Conservation (phyloP, 2,113 vertebrate species). For the Upupa epops region DNA sequence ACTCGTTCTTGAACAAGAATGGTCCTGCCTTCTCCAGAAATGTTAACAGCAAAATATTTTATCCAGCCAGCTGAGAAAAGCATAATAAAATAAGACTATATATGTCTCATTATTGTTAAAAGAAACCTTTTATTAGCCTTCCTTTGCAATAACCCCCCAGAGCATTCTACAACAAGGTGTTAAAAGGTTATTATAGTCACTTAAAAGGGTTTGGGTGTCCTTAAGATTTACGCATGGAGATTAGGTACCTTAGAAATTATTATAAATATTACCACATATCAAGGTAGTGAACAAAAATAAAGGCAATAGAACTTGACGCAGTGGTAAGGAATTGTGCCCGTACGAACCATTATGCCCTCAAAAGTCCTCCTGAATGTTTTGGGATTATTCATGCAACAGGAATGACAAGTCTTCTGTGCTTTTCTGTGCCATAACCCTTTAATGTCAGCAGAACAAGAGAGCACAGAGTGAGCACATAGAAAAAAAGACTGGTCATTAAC, state of each 20-base stretch:
- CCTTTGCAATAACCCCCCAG: background rate
- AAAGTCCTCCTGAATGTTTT: background rate
- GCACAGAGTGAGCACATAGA: background rate
- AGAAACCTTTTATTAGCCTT: background rate
- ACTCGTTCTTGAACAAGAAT: background rate
- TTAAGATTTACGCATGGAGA: background rate
- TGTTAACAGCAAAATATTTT: background rate
- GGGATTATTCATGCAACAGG: background rate
- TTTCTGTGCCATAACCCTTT: background rate
- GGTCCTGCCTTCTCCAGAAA: slow-evolving; percentile 1
- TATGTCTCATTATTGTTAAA: background rate
- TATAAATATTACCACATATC: background rate
- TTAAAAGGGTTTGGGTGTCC: background rate
- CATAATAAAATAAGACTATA: background rate
- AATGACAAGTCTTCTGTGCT: background rate
- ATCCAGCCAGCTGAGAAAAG: background rate
- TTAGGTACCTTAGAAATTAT: background rate
- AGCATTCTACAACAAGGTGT: background rate
- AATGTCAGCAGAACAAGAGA: background rate
- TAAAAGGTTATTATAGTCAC: background rate
- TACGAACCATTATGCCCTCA: background rate
- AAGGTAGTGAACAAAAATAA: background rate
- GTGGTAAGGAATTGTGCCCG: background rate
- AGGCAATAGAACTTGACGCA: background rate
- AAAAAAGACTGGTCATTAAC: background rate